Percentiles rank a stretch among this genome's conserved stretches.
These are phyloP conservation scores for Schlechtendalia chinensis DNA, from an alignment of 1,140 invertebrate genomes.

Conservation along the genomic window DNA sequence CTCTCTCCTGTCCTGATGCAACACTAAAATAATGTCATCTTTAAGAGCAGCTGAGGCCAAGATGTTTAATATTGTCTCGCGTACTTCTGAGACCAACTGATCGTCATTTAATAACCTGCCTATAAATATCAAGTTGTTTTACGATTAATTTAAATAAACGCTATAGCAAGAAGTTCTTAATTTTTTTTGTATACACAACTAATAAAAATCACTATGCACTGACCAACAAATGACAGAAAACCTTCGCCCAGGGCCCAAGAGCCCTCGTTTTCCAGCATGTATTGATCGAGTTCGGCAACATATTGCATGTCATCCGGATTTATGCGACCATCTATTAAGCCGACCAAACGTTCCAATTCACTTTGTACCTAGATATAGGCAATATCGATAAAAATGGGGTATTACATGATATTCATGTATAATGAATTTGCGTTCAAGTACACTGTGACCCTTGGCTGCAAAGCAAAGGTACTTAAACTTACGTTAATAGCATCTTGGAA, in stretches of 20 bases:
- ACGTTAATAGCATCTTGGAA: conserved; percentile 74
- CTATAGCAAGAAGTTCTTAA: too few species aligned
- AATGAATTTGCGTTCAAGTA: background rate
- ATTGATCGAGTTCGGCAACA: conserved; percentile 79
- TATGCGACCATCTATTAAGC: conserved; percentile 65
- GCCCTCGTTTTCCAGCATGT: conserved; percentile 82
- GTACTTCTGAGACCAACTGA: conserved; percentile 61
- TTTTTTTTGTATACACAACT: too few species aligned
- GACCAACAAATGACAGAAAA: conserved; percentile 79
- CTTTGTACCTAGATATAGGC: conserved; percentile 59
- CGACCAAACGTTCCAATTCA: conserved; percentile 66
- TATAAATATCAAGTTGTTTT: conserved; percentile 53
- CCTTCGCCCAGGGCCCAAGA: conserved; percentile 88
- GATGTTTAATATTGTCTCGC: conserved; percentile 68
- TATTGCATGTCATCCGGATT: conserved; percentile 69
- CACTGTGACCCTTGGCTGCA: too few species aligned
- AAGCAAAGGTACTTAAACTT: conserved; percentile 55
- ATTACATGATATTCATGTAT: background rate
- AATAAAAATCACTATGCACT: conserved; percentile 53
- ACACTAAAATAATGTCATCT: conserved; percentile 83
- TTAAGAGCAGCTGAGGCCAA: conserved; percentile 75
- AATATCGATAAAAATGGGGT: background rate
- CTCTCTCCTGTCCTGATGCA: conserved; percentile 85
- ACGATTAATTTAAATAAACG: background rate
- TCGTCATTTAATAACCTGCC: conserved; percentile 69